A percentile compares a stretch with the other conserved stretches of the same genome.
Conservation (phyloP, 2,113 vertebrate species). For the Crotalus helleri region DNA sequence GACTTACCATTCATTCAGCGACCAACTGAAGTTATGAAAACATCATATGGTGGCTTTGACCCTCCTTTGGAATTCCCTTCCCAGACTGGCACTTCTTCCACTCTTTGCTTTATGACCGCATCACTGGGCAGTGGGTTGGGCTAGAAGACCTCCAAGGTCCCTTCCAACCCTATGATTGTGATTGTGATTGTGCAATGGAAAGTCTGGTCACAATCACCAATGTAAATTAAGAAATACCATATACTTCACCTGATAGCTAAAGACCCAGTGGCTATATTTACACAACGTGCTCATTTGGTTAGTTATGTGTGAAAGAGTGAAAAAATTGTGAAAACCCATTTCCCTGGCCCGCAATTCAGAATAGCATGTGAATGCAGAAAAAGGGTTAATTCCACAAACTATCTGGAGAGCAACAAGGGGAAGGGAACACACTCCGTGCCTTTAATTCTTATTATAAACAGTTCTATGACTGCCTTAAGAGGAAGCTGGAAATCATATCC, state of each 20-base stretch:
- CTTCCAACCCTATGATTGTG: too few relatives aligned
- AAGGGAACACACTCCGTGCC: neutral
- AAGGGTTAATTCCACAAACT: neutral
- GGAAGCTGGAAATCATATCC: slow-evolving; percentile 13
- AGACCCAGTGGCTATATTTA: neutral
- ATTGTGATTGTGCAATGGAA: neutral
- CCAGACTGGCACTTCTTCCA: neutral
- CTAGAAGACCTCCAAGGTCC: too few relatives aligned
- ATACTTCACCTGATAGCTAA: neutral
- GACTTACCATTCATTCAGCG: neutral
- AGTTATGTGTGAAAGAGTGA: neutral
- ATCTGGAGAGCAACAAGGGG: neutral
- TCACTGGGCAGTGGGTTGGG: neutral
- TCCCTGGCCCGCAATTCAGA: neutral
- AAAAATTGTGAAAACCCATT: neutral
- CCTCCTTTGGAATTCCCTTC: neutral
- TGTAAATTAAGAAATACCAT: neutral
- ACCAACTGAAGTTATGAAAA: neutral
- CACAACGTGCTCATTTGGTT: neutral
- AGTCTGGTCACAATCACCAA: neutral
- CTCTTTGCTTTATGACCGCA: neutral
- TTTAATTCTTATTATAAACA: slow-evolving; percentile 12
- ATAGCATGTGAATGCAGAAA: neutral
- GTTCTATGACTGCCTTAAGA: neutral
- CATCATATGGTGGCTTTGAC: neutral